A percentile compares a stretch with the other conserved stretches of the same genome.
Evolutionary conservation across 1,140 invertebrate species (phyloP).

Genomic region (Aphidius ervi): DNA sequence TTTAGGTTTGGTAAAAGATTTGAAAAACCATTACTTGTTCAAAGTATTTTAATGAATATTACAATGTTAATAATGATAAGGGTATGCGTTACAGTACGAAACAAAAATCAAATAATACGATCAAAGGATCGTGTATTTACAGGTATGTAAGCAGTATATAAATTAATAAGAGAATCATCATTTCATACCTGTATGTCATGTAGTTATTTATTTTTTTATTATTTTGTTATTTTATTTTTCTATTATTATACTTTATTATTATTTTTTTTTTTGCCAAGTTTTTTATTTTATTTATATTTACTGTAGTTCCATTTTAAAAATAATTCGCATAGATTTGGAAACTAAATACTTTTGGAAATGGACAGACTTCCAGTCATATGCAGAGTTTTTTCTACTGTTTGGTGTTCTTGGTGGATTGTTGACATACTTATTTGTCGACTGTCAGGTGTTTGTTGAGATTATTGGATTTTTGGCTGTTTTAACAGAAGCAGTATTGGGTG

Average conservation of each 20-base stretch:
- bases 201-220: neutral
- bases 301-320: constrained; percentile 24
- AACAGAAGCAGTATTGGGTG: constrained; percentile 93
- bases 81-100: constrained; percentile 84
- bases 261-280: constrained; percentile 4
- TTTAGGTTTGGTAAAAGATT: constrained; percentile 95
- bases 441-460: constrained; percentile 78
- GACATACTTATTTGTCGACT: constrained; percentile 83
- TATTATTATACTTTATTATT: constrained; percentile 13
- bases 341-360: constrained; percentile 95
- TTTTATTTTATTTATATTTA: constrained; percentile 14
- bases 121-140: constrained; percentile 76
- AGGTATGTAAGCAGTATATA: constrained; percentile 58
- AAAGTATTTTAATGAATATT: constrained; percentile 96
- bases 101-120: constrained; percentile 76
- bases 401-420: constrained; percentile 74
- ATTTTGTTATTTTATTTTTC: neutral
- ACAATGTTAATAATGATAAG: constrained; percentile 96
- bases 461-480: constrained; percentile 93
- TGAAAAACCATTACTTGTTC: constrained; percentile 89
- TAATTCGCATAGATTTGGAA: constrained; percentile 74
- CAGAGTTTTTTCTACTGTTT: constrained; percentile 89
- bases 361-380: constrained; percentile 96
- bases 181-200: too few species aligned
- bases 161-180: constrained; percentile 8